Base-by-base conservation (phyloP, 2,888 invertebrate genomes). In the Cheilosia variabilis region DNA sequence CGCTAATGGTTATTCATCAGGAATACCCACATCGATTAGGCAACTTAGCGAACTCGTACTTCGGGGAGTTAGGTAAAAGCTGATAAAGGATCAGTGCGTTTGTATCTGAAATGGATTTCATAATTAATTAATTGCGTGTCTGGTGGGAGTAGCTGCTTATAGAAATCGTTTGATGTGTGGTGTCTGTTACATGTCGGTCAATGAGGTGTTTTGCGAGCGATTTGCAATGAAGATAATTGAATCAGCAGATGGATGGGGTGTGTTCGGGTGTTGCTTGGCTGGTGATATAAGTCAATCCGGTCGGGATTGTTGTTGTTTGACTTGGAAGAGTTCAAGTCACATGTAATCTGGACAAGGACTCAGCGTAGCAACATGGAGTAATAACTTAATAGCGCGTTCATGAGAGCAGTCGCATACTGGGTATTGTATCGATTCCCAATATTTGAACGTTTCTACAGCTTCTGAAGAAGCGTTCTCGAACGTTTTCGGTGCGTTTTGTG, bases 1-100 rank as follows among this genome's bases (percentile, higher is more conserved):
- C 68, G 43, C 45, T 60, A 60, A 68, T 77, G 52, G 34, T 68
- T 77, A 77, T 68, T 60, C 68, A 77, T 53, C 68, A 77, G 53
- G 47, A 68, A 53, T 62, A 62, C 47, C 68, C 68, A 24, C 60
- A 77, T 69, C 77, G 68, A 69, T 77, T 68, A 63, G 62, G 10
- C 58, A 53, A 60, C 53, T 53, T 68, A 62, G 37, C 4, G 1
- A 3, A 31, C 31, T 9, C 4, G 53, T 68, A 55, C 57, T 6
- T 45, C 53, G 34, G 53, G 34, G 68, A 69, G 68, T 50, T 27
- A 50, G 27, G 41, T 72, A 72, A 13, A 43, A 41, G 41, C 19
- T 27, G 52, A 62, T 72, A 72, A 13, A 57, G 69, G 31, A 69
- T 57, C 31, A 31, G 47, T 43, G 50, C 58, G 58, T 34, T 24